A percentile compares a stretch with the other conserved stretches of the same genome.
These are phyloP conservation scores for Aplysina aerophoba DNA, from an alignment of 37 sponge, comb jelly and placozoan genomes.

Conservation along the genomic window DNA sequence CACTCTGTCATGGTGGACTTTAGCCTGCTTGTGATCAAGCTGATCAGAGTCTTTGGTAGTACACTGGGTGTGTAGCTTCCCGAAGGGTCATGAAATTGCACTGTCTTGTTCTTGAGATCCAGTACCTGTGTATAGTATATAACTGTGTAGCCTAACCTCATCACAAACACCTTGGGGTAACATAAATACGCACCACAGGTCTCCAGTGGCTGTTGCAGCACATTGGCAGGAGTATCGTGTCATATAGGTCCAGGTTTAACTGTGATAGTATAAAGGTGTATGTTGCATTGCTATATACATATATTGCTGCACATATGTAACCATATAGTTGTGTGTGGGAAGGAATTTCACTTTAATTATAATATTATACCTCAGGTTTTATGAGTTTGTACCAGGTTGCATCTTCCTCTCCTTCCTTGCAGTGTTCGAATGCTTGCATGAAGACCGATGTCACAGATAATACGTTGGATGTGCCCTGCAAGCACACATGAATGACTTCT, in stretches of 20 bases:
- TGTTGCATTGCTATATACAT: too few species aligned
- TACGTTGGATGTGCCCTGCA: not conserved
- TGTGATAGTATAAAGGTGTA: not conserved
- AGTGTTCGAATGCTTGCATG: not conserved
- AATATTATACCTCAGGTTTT: not conserved
- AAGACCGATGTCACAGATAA: not conserved
- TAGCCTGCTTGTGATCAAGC: too few species aligned
- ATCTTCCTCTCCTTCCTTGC: not conserved
- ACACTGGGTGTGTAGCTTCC: not conserved
- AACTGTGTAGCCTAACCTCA: not conserved
- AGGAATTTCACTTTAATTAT: not conserved
- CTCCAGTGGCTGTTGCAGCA: constrained; percentile 1
- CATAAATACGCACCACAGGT: not conserved
- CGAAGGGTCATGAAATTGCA: not conserved
- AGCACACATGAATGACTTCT: too few species aligned
- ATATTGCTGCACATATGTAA: not conserved
- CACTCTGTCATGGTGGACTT: too few species aligned
- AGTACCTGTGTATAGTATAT: not conserved
- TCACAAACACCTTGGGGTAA: not conserved
- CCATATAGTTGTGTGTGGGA: not conserved
- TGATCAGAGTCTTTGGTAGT: not conserved
- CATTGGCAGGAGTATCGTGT: not conserved
- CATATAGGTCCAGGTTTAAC: not conserved
- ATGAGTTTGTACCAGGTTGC: too few species aligned
- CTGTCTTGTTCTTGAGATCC: not conserved